Base-by-base conservation (phyloP, 1,140 invertebrate genomes). In the Homalodisca vitripennis region DNA sequence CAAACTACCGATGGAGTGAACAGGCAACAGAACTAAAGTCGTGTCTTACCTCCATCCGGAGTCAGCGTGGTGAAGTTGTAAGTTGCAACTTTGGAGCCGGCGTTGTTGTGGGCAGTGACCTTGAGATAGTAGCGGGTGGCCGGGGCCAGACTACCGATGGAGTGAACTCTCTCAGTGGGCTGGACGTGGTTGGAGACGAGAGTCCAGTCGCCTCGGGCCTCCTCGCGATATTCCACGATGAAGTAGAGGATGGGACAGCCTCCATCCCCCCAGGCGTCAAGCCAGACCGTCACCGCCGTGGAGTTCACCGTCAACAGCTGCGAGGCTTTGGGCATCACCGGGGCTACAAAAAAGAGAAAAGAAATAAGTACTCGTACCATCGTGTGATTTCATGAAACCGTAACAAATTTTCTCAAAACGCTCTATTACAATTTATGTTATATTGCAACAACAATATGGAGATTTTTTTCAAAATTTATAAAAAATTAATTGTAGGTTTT, bases 31-130 rank as follows among this genome's bases (percentile, higher is more conserved):
- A 10, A 62, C n/a, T 26, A 62, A 62, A 62, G 29, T 26, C 3
- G 66, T 65, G n/a, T 72, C 83, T 82, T 78, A 90, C 91, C 87
- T 78, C 89, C 90, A 74, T 87, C 85, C 24, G 88, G 80, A 1
- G 89, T 90, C 48, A 92, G 84, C 2, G 92, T 94, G 31, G 90
- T 90, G 78, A 93, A 92, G 80, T 93, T 92, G 77, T 97, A 95
- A n/a, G 92, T 82, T 0, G 90, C 91, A 47, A 90, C 87, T 0
- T 92, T 93, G 55, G 90, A 91, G 0, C 96, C 96, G 0, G 95
- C 95, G 78, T 95, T 94, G 79, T 97, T 98, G 79, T 93, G 89
- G 0, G 95, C 95, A 0, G 91, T 92, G 60, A 97, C 90, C 70
- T 88, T 87, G 31, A 98, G 84, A 72, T 92, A 88, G 79, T 98